phyloP scores from a whole-genome alignment of 1,140 invertebrate genomes.

The Drosophila rufa region DNA sequence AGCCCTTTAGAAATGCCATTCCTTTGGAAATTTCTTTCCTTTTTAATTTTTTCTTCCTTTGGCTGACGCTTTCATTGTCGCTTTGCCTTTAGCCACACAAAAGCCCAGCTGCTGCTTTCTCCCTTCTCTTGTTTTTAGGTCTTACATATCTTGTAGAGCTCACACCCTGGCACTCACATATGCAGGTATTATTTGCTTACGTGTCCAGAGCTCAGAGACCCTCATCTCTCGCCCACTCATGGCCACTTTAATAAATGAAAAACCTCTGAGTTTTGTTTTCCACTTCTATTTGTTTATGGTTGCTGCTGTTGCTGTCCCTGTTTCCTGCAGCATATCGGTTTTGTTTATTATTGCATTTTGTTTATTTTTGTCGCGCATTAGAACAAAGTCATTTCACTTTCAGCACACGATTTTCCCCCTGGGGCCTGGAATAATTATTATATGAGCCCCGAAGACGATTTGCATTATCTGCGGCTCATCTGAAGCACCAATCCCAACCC shows the following conservation, averaged over 20 bases:
- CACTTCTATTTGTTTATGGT: conserved; percentile 56
- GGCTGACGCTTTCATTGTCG: conserved; percentile 30
- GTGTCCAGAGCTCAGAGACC: conserved; percentile 27
- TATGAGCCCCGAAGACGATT: conserved; percentile 37
- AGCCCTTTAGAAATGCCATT: not conserved
- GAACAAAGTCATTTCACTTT: conserved; percentile 55
- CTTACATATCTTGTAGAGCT: conserved; percentile 15
- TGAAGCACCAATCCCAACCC: conserved; percentile 5
- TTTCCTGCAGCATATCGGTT: conserved; percentile 25
- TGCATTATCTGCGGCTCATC: conserved; percentile 34
- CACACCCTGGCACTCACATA: conserved; percentile 26
- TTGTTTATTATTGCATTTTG: conserved; percentile 30
- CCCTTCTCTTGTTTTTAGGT: not conserved
- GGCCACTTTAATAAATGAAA: conserved; percentile 78
- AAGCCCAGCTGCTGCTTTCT: conserved; percentile 5
- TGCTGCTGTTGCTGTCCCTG: conserved; percentile 1
- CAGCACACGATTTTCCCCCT: conserved; percentile 19
- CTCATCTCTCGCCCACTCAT: conserved; percentile 30
- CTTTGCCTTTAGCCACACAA: conserved; percentile 31
- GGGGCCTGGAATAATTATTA: conserved; percentile 45
- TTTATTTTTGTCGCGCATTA: conserved; percentile 56
- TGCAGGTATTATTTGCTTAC: conserved; percentile 55
- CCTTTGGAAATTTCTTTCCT: not conserved
- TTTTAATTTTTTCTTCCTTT: conserved; percentile 3
- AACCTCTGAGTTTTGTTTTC: conserved; percentile 60